phyloP scores from a whole-genome alignment of 2,113 vertebrate genomes.

The Thryonomys swinderianus region DNA sequence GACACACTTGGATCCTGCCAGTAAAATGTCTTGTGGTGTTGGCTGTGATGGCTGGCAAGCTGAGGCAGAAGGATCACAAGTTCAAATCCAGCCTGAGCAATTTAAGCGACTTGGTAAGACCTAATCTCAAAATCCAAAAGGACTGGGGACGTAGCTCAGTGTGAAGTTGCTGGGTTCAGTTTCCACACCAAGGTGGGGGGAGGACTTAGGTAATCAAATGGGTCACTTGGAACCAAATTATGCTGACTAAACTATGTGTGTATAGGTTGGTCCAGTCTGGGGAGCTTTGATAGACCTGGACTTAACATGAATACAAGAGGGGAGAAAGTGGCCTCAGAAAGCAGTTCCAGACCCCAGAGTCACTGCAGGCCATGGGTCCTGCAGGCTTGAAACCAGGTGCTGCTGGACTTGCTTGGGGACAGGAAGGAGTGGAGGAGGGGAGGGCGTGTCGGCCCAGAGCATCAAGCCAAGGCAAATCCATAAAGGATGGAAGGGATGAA shows the following conservation, averaged over 20 bases:
- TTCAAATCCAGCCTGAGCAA: not conserved
- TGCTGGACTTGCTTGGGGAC: not conserved
- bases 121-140: too few species aligned
- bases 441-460: not conserved
- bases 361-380: not conserved
- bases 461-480: not conserved
- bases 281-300: not conserved
- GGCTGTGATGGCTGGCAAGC: not conserved
- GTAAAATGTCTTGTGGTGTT: not conserved
- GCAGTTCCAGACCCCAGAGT: not conserved
- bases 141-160: not conserved
- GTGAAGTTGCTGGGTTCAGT: not conserved
- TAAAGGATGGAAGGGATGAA: not conserved
- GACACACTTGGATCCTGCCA: not conserved
- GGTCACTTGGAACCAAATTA: constrained; percentile 7
- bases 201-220: not conserved
- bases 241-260: not conserved
- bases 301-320: not conserved
- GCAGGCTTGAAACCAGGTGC: not conserved
- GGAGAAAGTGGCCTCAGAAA: not conserved
- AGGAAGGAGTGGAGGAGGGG: not conserved
- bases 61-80: not conserved
- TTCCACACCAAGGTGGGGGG: not conserved
- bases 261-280: not conserved
- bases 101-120: not conserved